phyloP scores from a whole-genome alignment of 2,113 vertebrate species.

The Brachypteracias leptosomus region DNA sequence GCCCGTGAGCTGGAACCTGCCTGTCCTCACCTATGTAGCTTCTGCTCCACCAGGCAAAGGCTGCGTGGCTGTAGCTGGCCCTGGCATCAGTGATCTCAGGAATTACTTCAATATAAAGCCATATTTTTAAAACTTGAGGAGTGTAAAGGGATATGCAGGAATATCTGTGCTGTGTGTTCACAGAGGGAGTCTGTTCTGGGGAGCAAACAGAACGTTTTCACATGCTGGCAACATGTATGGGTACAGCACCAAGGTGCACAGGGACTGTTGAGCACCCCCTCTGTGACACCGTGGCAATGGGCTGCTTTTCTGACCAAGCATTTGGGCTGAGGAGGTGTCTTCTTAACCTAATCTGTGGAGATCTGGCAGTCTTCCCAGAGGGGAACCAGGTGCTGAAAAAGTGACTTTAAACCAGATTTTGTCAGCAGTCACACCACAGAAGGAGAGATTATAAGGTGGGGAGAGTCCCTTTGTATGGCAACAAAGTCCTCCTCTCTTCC shows the following conservation, averaged over 20 bases:
- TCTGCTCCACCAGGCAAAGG: neutral
- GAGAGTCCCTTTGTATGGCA: neutral
- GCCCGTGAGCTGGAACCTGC: neutral
- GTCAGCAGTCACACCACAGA: neutral
- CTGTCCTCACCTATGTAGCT: neutral
- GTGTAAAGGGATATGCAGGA: neutral
- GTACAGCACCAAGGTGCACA: neutral
- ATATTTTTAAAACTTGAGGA: neutral
- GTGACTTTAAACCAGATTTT: neutral
- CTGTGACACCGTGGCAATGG: neutral
- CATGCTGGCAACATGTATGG: accelerated
- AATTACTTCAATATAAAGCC: neutral
- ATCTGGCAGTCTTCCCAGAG: neutral
- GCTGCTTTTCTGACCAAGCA: neutral
- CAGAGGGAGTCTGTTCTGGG: neutral
- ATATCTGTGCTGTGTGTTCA: neutral
- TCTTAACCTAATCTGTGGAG: neutral
- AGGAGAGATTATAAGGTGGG: neutral
- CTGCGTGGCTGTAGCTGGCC: neutral
- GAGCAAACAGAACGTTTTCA: neutral
- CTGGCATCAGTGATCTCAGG: neutral
- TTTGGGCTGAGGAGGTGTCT: neutral
- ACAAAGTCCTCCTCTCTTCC: constrained; percentile 1
- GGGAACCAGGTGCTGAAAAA: neutral
- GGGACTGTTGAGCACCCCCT: neutral